Percentiles rank a stretch among this genome's conserved stretches.
phyloP scores from a whole-genome alignment of 2,888 invertebrate genomes.

The Chelonus formosanus region DNA sequence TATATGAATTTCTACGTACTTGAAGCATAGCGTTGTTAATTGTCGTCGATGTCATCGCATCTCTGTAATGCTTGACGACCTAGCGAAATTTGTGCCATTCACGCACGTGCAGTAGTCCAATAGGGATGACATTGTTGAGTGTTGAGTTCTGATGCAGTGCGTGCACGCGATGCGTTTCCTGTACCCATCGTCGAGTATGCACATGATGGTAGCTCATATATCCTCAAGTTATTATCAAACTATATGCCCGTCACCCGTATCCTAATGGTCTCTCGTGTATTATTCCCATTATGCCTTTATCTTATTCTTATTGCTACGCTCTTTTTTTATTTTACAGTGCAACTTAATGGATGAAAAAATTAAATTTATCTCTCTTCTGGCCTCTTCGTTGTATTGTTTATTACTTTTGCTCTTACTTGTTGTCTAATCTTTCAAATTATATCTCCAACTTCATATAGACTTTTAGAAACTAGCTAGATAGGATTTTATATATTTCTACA shows the following conservation, averaged over 20 bases:
- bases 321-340: background rate
- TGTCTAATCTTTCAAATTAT: no score
- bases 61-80: slow-evolving; percentile 16
- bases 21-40: slow-evolving; percentile 19
- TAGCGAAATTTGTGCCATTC: slow-evolving; percentile 24
- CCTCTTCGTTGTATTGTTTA: no score
- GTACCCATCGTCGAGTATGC: slow-evolving; percentile 44
- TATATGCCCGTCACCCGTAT: slow-evolving; percentile 19
- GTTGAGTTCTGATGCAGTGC: slow-evolving; percentile 30
- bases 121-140: slow-evolving; percentile 26
- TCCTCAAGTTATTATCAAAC: slow-evolving; percentile 42
- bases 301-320: background rate
- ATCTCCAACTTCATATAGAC: no score
- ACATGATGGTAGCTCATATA: slow-evolving; percentile 40
- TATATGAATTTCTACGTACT: slow-evolving; percentile 12
- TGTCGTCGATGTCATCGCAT: slow-evolving; percentile 22
- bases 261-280: slow-evolving; percentile 13
- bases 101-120: slow-evolving; percentile 20
- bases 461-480: no score
- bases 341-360: background rate
- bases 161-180: slow-evolving; percentile 41
- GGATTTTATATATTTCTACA: no score
- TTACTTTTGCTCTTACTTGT: no score
- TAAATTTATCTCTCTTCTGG: no score
- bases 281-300: slow-evolving; percentile 1